These are phyloP conservation scores for Stigmatopora nigra DNA, from an alignment of 2,113 vertebrate genomes.

Conservation along the genomic window DNA sequence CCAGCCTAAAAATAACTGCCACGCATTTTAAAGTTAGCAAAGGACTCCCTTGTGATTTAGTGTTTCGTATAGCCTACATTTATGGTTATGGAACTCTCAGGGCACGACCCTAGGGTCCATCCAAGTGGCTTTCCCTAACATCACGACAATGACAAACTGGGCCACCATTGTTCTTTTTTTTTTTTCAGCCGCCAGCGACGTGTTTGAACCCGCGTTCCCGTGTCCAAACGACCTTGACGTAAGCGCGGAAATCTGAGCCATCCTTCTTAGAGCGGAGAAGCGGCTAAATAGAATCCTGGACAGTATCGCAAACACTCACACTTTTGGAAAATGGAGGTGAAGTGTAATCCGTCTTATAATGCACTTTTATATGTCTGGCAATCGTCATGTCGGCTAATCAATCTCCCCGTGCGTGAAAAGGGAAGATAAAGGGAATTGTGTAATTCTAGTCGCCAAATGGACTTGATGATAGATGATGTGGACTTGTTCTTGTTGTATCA, in stretches of 20 bases:
- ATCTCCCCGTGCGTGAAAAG: conserved; percentile 14
- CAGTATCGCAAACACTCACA: neutral
- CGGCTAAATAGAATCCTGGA: conserved; percentile 13
- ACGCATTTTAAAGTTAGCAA: neutral
- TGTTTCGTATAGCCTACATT: neutral
- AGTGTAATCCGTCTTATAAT: conserved; percentile 1
- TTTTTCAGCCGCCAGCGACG: neutral
- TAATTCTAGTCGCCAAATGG: neutral
- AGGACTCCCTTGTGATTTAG: neutral
- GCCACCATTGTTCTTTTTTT: neutral
- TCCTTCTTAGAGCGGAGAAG: conserved; percentile 19
- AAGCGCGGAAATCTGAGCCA: conserved; percentile 34
- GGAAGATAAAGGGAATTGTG: conserved; percentile 6
- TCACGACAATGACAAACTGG: neutral
- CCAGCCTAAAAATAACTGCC: too few relatives aligned
- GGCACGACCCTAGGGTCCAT: too few relatives aligned
- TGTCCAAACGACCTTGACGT: conserved; percentile 33
- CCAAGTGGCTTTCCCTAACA: neutral
- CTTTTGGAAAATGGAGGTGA: neutral
- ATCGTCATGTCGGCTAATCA: conserved; percentile 19
- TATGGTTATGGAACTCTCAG: too few relatives aligned
- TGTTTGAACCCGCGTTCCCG: conserved; percentile 25
- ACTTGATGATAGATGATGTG: conserved; percentile 20
- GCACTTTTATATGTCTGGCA: conserved; percentile 14
- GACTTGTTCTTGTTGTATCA: too few relatives aligned